phyloP scores from a whole-genome alignment of 2,113 vertebrate species.

The Neolamprologus caudopunctatus region DNA sequence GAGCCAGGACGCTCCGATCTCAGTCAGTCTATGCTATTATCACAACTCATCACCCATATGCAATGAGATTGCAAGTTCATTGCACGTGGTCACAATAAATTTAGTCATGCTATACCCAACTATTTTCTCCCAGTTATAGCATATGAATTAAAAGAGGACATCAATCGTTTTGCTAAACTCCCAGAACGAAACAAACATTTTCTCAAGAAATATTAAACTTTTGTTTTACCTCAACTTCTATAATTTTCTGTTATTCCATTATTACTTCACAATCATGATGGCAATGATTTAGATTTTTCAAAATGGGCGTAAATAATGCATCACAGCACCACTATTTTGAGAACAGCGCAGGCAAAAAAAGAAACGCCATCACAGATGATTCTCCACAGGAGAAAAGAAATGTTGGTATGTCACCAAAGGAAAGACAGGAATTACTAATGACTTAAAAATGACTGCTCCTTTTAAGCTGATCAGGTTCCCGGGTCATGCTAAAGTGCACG shows the following conservation, averaged over 20 bases:
- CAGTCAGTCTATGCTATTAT: not conserved
- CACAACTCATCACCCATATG: not conserved
- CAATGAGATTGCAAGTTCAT: not conserved
- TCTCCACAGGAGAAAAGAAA: not conserved
- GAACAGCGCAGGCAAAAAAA: not conserved
- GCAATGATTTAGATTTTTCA: not conserved
- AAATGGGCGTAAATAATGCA: not conserved
- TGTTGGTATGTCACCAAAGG: not conserved
- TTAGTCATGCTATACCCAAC: not conserved
- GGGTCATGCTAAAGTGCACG: not conserved
- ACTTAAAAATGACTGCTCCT: not conserved
- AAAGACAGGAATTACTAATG: not conserved
- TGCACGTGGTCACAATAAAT: not conserved
- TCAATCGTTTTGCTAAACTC: not conserved
- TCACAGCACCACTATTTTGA: not conserved
- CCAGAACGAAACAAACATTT: not conserved
- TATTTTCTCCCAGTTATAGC: not conserved
- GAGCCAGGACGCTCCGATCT: not conserved
- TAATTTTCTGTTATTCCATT: not conserved
- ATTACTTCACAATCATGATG: not conserved
- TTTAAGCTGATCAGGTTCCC: not conserved
- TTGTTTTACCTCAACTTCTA: not conserved
- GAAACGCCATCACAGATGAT: not conserved
- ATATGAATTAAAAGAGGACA: not conserved
- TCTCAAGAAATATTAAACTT: not conserved